Evolutionary conservation across 2,113 vertebrate genomes (phyloP).

Genomic region (Andinoacara biseriatus): DNA sequence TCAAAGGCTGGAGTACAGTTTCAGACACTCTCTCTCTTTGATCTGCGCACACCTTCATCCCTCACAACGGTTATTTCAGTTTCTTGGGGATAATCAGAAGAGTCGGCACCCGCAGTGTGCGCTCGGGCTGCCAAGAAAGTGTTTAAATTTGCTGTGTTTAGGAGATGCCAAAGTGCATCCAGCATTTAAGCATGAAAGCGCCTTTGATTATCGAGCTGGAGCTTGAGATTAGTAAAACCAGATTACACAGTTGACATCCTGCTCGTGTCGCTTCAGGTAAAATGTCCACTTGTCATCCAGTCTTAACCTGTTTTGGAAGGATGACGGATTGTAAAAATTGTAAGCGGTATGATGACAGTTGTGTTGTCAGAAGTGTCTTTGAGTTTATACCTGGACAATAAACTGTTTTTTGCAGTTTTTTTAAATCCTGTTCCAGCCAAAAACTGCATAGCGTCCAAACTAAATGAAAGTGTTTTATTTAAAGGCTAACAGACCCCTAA

Average conservation of each 20-base stretch:
- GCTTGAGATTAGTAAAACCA: neutral
- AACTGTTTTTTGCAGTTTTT: neutral
- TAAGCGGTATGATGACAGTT: neutral
- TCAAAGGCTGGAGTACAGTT: constrained; percentile 9
- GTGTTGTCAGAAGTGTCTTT: neutral
- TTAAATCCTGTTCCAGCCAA: neutral
- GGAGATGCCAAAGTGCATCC: constrained; percentile 2
- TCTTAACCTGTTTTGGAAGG: neutral
- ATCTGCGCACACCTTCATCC: constrained; percentile 11
- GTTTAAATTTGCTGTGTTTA: constrained; percentile 38
- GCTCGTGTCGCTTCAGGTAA: neutral
- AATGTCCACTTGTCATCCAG: neutral
- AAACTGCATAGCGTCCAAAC: neutral
- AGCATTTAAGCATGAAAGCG: constrained; percentile 19
- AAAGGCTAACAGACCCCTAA: neutral
- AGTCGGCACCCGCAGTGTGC: constrained; percentile 45
- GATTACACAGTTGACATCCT: constrained; percentile 8
- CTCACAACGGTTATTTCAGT: constrained; percentile 29
- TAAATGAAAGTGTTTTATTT: neutral
- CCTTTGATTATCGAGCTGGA: constrained; percentile 23
- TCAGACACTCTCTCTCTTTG: constrained; percentile 3
- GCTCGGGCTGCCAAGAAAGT: constrained; percentile 33
- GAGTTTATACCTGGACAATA: neutral
- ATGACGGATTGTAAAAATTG: neutral
- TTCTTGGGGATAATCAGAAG: constrained; percentile 32